Percentiles rank a stretch among this genome's conserved stretches.
phyloP scores from a whole-genome alignment of 2,113 vertebrate species.

The Piaya cayana region DNA sequence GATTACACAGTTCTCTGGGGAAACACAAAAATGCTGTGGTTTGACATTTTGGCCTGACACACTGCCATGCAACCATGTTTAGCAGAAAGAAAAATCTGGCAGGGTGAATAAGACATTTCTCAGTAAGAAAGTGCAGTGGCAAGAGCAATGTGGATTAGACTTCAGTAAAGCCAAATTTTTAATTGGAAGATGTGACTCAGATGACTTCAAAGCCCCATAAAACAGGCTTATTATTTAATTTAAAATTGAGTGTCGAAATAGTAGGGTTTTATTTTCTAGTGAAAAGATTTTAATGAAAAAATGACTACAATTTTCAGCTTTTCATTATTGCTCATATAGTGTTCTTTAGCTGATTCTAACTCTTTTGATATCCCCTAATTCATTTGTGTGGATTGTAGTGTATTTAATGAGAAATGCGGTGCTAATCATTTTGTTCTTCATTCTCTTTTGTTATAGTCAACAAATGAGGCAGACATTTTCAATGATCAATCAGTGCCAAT shows the following conservation, averaged over 20 bases:
- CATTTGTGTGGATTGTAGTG: background rate
- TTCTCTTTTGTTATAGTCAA: background rate
- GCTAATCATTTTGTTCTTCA: background rate
- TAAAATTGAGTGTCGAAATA: background rate
- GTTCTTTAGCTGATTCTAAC: background rate
- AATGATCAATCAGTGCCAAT: background rate
- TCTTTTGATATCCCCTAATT: background rate
- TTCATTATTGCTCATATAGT: background rate
- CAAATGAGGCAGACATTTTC: background rate
- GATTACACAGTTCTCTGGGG: background rate
- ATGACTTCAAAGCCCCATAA: background rate
- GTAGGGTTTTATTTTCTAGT: background rate
- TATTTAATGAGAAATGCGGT: background rate
- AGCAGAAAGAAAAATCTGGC: background rate
- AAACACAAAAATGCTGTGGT: background rate
- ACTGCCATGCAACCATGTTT: background rate
- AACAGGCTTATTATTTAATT: slow-evolving; percentile 17
- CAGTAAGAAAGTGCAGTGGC: background rate
- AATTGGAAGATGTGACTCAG: background rate
- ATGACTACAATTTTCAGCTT: background rate
- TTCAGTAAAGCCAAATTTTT: background rate
- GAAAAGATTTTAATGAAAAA: background rate
- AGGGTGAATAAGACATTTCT: background rate
- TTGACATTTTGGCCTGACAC: slow-evolving; percentile 3
- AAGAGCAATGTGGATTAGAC: background rate